Base-by-base conservation (phyloP, 2,113 vertebrate genomes). In the Pomatostomus ruficeps region DNA sequence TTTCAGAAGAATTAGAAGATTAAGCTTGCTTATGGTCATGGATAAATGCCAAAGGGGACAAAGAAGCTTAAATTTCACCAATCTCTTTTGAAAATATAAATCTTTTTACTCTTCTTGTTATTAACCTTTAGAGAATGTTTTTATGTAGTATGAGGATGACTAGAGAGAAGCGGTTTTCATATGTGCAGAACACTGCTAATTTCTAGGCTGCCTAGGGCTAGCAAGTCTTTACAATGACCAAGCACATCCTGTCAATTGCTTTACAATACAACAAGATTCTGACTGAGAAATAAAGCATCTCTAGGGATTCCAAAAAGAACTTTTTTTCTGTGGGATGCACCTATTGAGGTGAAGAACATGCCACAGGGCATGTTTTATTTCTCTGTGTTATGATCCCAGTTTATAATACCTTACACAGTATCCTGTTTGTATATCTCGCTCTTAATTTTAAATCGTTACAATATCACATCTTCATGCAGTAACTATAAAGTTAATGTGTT, bases 1-100 rank as follows among this genome's bases (percentile, higher is more conserved):
- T 95, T 91, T 88, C 43, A 83, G 72, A 92, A 88, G 79, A 93
- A 66, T 74, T 95, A 83, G 51, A 49, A 76, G 42, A 83, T 91
- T 91, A 85, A 79, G 49, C 42, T 91, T 83, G 25, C 28, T 85
- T 91, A 55, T 42, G 63, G 51, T 67, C 15, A 23, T 48, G 62
- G 58, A 49, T 85, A 62, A 85, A 29, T 70, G 58, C 35, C 78
- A 94, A 88, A 66, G 26, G 29, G 45, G 46, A 86, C 43, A 91
- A 92, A 83, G 88, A 70, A 77, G 82, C 63, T 88, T 95, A 67
- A 76, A 88, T 85, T 85, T 94, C 75, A 92, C 15, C 8, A 72
- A 65, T 51, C 25, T 67, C 28, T 95, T 92, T 71, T 40, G 38
- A 88, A 93, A 88, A 62, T 62, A 13, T 14, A 48, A 48, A 78